Evolutionary conservation across 30 jellyfish, hydroid and myxozoan genomes (phyloP).

Genomic region (Hydractinia symbiolongicarpus): DNA sequence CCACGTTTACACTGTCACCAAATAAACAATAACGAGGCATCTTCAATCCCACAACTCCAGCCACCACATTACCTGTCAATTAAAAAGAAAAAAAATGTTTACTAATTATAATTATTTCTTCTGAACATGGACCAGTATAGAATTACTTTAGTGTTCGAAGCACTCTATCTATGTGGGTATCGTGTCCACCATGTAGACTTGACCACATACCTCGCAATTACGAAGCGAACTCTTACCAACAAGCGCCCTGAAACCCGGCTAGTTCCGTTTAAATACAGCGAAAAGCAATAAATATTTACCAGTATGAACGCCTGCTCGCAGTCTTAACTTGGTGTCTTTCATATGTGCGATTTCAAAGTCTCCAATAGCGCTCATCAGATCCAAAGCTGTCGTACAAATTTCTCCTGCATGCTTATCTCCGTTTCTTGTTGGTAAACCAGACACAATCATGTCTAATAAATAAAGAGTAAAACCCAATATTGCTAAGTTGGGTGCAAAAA

Average conservation of each 20-base stretch:
- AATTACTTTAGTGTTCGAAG: too few species aligned
- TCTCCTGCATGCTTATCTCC: slow-evolving; percentile 86
- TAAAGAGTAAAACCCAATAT: not conserved
- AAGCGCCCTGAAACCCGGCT: too few species aligned
- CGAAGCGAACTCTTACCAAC: too few species aligned
- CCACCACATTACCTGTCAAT: slow-evolving; percentile 55
- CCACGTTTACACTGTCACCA: slow-evolving; percentile 75
- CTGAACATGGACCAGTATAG: too few species aligned
- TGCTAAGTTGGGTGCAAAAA: too few species aligned
- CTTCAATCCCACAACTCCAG: slow-evolving; percentile 87
- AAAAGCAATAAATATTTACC: slow-evolving; percentile 35
- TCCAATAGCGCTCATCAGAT: slow-evolving; percentile 42
- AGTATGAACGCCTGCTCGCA: slow-evolving; percentile 83
- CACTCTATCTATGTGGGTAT: too few species aligned
- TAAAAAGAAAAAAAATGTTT: not conserved
- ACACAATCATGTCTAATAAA: slow-evolving; percentile 79
- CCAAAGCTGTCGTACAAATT: slow-evolving; percentile 54
- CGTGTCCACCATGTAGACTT: too few species aligned
- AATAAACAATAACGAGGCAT: slow-evolving; percentile 86
- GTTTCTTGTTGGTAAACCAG: slow-evolving; percentile 71
- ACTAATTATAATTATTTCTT: too few species aligned
- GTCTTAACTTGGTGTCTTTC: slow-evolving; percentile 47
- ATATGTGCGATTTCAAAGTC: slow-evolving; percentile 42
- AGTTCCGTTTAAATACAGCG: too few species aligned
- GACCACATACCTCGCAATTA: too few species aligned